Base-by-base conservation (phyloP, 23 tunicate species). In the Aplidium turbinatum region DNA sequence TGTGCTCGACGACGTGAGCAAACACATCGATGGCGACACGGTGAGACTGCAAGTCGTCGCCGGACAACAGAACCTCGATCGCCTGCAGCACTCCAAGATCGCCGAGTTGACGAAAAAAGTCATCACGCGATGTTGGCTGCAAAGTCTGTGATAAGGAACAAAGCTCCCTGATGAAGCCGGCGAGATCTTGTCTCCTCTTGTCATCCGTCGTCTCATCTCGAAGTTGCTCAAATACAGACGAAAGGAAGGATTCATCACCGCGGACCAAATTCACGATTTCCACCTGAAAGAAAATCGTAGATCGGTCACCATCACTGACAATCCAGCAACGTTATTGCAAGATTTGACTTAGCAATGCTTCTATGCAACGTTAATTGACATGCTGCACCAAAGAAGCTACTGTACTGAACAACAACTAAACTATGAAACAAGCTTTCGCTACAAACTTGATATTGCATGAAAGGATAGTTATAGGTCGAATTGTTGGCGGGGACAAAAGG, bases 1-100 rank as follows among this genome's bases (percentile, higher is more conserved):
- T 83, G 73, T 91, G 85, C 52, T 91, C 97, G 24, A 91, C 97
- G 11, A 84, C 90, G 54, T 91, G 97, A 0, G 87, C 82, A 34
- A 91, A 91, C 5, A 91, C 45, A 35, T 91, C 97, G 20, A 91
- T 76, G 1, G 86, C 91, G 25, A 91, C 70, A 58, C 84, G 78
- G 13, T 87, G 97, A 31, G 63, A 39, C 26, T 45, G 70, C 11
- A 76, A 2, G 48, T 92, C 83, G 29, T 92, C 92, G 22, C 93
- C 61, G 0, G 82, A 71, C 29, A 92, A 67, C 58, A 92, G 56
- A 6, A 63, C 27, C 50, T 92, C 98, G n/a, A 89, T 58, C 7
- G 77, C 82, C 16, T 63, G 81, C 35, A 93, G 75, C 13, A 93
- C 61, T n/a, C 93, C 93, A 22, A 85, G 76, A 22, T 62, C 78